Percentiles rank a stretch among this genome's conserved stretches.
Conservation (phyloP, 2,113 vertebrate species). For the Tursiops truncatus region DNA sequence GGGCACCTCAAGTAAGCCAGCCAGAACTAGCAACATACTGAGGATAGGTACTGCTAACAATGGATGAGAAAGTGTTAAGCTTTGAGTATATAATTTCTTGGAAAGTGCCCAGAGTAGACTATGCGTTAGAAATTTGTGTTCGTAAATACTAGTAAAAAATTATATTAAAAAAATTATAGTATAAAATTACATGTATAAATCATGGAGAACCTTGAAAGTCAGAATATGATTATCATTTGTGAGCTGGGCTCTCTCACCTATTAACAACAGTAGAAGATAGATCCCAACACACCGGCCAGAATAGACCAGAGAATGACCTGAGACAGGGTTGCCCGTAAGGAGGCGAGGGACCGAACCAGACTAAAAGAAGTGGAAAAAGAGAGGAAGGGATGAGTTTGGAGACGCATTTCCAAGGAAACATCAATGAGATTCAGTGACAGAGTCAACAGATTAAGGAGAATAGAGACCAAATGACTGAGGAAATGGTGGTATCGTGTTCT, state of each 20-base stretch:
- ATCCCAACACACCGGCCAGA: background rate
- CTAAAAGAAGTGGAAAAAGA: background rate
- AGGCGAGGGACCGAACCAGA: background rate
- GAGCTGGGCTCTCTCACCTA: background rate
- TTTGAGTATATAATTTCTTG: background rate
- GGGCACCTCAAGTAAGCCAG: background rate
- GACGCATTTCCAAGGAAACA: background rate
- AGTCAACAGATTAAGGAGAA: background rate
- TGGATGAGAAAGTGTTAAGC: background rate
- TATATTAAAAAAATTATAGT: background rate
- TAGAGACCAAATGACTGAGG: background rate
- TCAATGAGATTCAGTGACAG: background rate
- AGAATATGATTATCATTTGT: background rate
- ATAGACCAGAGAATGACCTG: background rate
- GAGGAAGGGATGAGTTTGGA: background rate
- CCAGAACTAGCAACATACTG: background rate
- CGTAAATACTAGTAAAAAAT: background rate
- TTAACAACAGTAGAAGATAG: background rate
- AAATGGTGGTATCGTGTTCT: background rate
- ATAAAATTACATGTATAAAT: background rate
- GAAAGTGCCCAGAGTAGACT: background rate
- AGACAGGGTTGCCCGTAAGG: background rate
- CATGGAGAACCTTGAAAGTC: background rate
- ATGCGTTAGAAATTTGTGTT: background rate
- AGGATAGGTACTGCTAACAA: background rate